Percentiles rank a stretch among this genome's conserved stretches.
These are phyloP conservation scores for Eutolmus rufibarbis DNA, from an alignment of 2,888 invertebrate species.

Conservation along the genomic window DNA sequence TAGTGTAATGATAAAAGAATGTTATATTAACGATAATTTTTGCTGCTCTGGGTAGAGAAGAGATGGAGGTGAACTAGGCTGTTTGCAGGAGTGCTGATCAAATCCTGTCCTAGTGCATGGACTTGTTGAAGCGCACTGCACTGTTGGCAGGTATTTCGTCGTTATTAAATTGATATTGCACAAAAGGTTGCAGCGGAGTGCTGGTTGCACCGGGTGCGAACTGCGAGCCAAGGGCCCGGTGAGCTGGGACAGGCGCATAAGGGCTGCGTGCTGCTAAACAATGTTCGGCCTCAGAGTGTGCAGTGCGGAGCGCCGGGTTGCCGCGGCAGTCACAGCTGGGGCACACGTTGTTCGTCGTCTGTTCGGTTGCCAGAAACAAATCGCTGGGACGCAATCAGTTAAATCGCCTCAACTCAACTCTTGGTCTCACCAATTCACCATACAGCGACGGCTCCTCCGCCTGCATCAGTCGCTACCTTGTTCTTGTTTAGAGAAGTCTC, in stretches of 20 bases:
- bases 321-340: background rate
- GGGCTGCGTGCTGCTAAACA: background rate
- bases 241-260: conserved; percentile 1
- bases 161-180: background rate
- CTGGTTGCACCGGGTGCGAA: background rate
- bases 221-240: background rate
- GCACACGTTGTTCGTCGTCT: background rate
- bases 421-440: background rate
- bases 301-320: background rate
- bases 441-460: conserved; percentile 1
- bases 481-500: conserved; percentile 13
- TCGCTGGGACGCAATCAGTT: conserved; percentile 21
- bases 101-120: background rate
- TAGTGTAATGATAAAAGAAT: no score
- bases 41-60: no score
- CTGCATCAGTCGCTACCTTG: conserved; percentile 31
- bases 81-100: no score
- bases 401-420: background rate
- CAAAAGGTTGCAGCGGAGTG: background rate
- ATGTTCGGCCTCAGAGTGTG: background rate
- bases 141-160: background rate
- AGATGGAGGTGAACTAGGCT: no score
- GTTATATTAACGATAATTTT: no score
- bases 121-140: background rate
- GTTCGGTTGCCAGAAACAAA: conserved; percentile 8